A percentile compares a stretch with the other conserved stretches of the same genome.
Evolutionary conservation across 2,888 invertebrate genomes (phyloP).

Genomic region (Mesopsocus fuscifrons): DNA sequence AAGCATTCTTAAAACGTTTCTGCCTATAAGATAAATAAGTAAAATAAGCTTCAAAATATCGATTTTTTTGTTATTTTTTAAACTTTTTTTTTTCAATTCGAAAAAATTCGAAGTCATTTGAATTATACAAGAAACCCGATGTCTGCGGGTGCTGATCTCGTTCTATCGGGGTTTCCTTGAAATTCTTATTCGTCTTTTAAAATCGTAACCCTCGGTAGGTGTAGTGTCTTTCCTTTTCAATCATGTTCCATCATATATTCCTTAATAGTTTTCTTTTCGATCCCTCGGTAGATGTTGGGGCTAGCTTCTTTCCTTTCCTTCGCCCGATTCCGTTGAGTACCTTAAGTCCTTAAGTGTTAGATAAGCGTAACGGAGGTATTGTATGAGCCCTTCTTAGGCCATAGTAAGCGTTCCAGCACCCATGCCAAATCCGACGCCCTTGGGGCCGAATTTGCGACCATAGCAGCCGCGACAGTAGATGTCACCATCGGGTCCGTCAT

Average conservation of each 20-base stretch:
- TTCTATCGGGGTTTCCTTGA: not conserved
- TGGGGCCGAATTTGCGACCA: slow-evolving; percentile 69
- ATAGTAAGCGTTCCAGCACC: slow-evolving; percentile 80
- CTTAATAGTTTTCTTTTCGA: not conserved
- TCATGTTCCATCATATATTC: not conserved
- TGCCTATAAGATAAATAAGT: too few species aligned
- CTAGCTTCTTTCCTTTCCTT: not conserved
- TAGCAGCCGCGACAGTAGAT: slow-evolving; percentile 88
- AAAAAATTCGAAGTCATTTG: slow-evolving; percentile 8
- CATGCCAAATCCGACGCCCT: slow-evolving; percentile 77
- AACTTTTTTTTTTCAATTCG: not conserved
- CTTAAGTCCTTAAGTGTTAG: too few species aligned
- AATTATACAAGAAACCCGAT: slow-evolving; percentile 10
- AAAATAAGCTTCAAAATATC: too few species aligned
- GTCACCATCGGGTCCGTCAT: slow-evolving; percentile 82
- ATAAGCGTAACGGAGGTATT: not conserved
- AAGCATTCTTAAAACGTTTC: too few species aligned
- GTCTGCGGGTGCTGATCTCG: not conserved
- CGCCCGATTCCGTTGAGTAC: not conserved
- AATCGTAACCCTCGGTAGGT: not conserved
- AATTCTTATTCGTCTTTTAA: not conserved
- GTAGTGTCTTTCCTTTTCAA: not conserved
- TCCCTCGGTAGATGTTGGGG: slow-evolving; percentile 4
- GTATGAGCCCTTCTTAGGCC: slow-evolving; percentile 37
- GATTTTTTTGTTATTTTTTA: not conserved